Conservation (phyloP, 2,797 vertebrate genomes). For the Xenopus petersii region DNA sequence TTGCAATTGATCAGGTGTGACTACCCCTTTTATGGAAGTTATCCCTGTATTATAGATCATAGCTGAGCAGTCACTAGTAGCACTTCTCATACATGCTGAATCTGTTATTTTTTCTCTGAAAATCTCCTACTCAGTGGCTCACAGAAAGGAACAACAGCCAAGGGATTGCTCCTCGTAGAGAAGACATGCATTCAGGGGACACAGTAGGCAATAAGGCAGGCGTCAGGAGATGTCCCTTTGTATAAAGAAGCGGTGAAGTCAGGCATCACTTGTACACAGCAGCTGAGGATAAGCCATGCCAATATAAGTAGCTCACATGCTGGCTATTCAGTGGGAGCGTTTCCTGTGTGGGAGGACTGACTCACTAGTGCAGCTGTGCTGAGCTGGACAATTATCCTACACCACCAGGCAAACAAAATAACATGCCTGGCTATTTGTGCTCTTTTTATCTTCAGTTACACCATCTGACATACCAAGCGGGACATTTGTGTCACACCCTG, state of each 20-base stretch:
- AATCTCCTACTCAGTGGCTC: too few species aligned
- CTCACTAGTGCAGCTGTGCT: constrained; percentile 9
- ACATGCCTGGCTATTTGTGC: not conserved
- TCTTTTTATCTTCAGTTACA: not conserved
- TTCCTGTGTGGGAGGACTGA: constrained; percentile 27
- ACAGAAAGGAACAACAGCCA: too few species aligned
- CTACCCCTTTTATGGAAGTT: too few species aligned
- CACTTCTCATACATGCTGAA: too few species aligned
- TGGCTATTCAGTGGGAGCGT: constrained; percentile 20
- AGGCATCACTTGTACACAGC: not conserved
- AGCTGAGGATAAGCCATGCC: constrained; percentile 6
- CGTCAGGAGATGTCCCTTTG: not conserved
- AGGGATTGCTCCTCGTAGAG: too few species aligned
- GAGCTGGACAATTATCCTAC: not conserved
- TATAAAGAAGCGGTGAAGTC: not conserved
- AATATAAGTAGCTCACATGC: constrained; percentile 9
- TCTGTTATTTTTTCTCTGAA: too few species aligned
- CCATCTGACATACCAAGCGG: not conserved
- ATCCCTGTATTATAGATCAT: too few species aligned
- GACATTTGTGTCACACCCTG: not conserved
- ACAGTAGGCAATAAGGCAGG: not conserved
- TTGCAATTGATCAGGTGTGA: too few species aligned
- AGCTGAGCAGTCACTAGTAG: too few species aligned
- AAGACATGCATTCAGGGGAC: too few species aligned
- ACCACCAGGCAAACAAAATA: not conserved